Evolutionary conservation across 2,797 vertebrate species (phyloP), one percentile per base, ranked within the genome.

Genomic region (Xiphorhynchus erythropygius): DNA sequence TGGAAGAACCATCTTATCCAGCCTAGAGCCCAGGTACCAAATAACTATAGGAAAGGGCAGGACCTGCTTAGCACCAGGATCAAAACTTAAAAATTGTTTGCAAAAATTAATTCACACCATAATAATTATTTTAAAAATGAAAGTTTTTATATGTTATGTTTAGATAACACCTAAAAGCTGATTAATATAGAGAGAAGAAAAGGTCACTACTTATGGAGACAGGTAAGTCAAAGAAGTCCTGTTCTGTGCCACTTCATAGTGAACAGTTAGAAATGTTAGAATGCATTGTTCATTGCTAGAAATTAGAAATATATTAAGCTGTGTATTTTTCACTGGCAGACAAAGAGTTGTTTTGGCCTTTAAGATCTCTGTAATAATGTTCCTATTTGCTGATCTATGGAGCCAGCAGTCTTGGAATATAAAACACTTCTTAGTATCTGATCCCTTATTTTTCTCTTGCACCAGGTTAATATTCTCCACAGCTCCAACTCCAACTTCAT

Each of bases 381-480:
- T 87, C 32, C 57, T 81, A 37, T 64, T 33, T 85, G n/a, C 49
- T 91, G 55, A 33, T 21, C 32, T 28, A 16, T 35, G 25, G 49
- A 71, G 27, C 13, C 32, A 47, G 28, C 32, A 63, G 35, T 11
- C 33, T 18, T 85, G 50, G 39, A 74, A 53, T 86, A 47, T 18
- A 60, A 25, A 68, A 19, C 18, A 27, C 28, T 44, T 84, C n/a
- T 49, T 62, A 78, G 22, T 55, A 64, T 65, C 71, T 44, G 32
- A 32, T 65, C 53, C 69, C 50, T 77, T 89, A n/a, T 55, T 87
- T 67, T 76, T 86, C 53, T 50, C 35, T 78, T 94, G 83, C 86
- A 56, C 41, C 97, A 99, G 99, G 98, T 99, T 95, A 98, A 98
- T 67, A 92, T 99, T 53, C 98, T 99, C 46, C 99, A 99, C 95